Evolutionary conservation across 2,888 invertebrate species (phyloP), one percentile per base, ranked within the genome.

Genomic region (Amphipoea lucens): DNA sequence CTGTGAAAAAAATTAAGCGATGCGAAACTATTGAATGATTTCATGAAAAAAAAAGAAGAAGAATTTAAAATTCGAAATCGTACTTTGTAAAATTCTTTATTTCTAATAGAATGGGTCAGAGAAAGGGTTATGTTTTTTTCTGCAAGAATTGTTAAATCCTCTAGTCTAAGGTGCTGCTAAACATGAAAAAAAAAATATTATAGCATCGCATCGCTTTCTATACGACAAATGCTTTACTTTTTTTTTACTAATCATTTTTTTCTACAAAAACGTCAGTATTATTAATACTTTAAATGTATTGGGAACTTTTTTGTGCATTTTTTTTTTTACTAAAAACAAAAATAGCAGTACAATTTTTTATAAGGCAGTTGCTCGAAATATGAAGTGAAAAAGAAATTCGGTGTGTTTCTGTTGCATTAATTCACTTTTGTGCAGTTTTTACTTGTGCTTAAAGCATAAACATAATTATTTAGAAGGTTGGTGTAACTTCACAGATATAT

Each of bases 221-320:
- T 42, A 81, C 45, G 20, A 63, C 14, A 77, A 66, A 73, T 63
- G 71, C 79, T 88, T 84, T 77, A 81, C 45, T 76, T 78, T 79
- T 79, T 79, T 48, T 75, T 74, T 57, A 79, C 40, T 68, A 74
- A 71, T 70, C 17, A 48, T 42, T 65, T 66, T 74, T 70, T 79
- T 70, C 76, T 63, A 81, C 45, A 70, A 75, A 74, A n/a, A 62
- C 75, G 73, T 87, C 83, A 90, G 87, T 85, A 89, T 88, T 90
- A 90, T 88, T 85, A 76, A 83, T 76, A 87, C 68, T 84, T 88
- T 83, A 84, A 87, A 85, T 88, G 68, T 85, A 78, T 86, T 79
- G 76, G 73, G 60, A 71, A 74, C 29, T 63, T 76, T 45, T 62
- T 79, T 65, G 29, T 72, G 67, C 66, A 71, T 84, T 84, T 81